Evolutionary conservation across 2,797 vertebrate species (phyloP), one percentile per base, ranked within the genome.

Genomic region (Hydrophis major): DNA sequence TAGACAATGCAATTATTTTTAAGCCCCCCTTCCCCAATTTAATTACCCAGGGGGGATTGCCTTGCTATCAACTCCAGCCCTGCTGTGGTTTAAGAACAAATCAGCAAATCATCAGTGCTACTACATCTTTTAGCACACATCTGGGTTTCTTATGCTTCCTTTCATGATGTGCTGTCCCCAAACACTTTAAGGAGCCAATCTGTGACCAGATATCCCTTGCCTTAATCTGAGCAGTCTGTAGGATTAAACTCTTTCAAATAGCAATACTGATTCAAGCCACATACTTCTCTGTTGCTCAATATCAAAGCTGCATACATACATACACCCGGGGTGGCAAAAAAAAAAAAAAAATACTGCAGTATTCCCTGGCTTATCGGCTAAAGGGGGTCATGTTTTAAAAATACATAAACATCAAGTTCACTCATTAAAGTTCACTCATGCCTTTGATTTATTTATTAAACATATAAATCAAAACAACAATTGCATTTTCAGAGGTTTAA

Each of bases 81-180:
- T 92, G 94, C 55, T 95, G 93, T 32, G 32, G 93, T 74, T 83
- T 95, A 97, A 96, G 83, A 94, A 95, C 69, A 94, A 95, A 92
- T 89, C 94, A 92, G 92, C 95, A 97, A 98, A 96, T 97, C 97
- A 96, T 95, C 83, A 95, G 95, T 95, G 98, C 95, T 94, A 94
- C 61, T 96, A 95, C 96, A 91, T 94, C 97, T 97, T 98, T 96
- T 97, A 94, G 95, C 96, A 97, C 91, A 95, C 93, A 96, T 95
- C 0, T 92, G 55, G 53, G 14, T 56, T 96, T 97, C 95, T 95
- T 95, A 89, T 95, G 93, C 92, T 90, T 94, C 96, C 4, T 96
- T 93, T 94, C 94, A 92, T 12, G 78, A 94, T 56, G 69, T 94
- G 95, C 89, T 95, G 93, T 91, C 90, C 96, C 59, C 66, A 97